Evolutionary conservation across 2,888 invertebrate species (phyloP).

Genomic region (Mechanitis messenoides): DNA sequence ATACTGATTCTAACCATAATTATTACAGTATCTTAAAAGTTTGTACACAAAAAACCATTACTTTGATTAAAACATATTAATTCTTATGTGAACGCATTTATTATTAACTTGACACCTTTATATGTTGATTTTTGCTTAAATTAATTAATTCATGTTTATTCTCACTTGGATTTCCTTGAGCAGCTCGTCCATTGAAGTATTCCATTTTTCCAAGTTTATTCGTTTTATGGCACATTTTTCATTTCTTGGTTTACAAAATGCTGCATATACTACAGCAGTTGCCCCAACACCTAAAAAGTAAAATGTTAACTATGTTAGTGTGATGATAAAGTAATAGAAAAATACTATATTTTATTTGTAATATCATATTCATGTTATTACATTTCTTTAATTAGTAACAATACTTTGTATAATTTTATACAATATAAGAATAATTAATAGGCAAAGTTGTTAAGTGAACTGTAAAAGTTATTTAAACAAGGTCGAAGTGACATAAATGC

Average conservation of each 20-base stretch:
- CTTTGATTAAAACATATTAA: too few relatives aligned
- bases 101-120: not conserved
- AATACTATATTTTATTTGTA: too few relatives aligned
- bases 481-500: too few relatives aligned
- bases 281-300: constrained; percentile 89
- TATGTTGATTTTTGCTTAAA: not conserved
- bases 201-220: constrained; percentile 99
- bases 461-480: too few relatives aligned
- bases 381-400: too few relatives aligned
- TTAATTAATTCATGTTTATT: not conserved
- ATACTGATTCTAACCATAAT: too few relatives aligned
- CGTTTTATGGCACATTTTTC: constrained; percentile 99
- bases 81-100: not conserved
- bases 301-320: constrained; percentile 4
- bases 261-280: constrained; percentile 96
- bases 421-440: too few relatives aligned
- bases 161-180: constrained; percentile 82
- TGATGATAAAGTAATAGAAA: not conserved
- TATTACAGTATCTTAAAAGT: too few relatives aligned
- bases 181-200: constrained; percentile 99
- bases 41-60: too few relatives aligned
- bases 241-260: constrained; percentile 90
- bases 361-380: too few relatives aligned
- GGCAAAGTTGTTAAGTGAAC: too few relatives aligned
- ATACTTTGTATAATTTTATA: too few relatives aligned